Evolutionary conservation across 1,140 invertebrate species (phyloP), one percentile per base, ranked within the genome.

Genomic region (Gerris buenoi): DNA sequence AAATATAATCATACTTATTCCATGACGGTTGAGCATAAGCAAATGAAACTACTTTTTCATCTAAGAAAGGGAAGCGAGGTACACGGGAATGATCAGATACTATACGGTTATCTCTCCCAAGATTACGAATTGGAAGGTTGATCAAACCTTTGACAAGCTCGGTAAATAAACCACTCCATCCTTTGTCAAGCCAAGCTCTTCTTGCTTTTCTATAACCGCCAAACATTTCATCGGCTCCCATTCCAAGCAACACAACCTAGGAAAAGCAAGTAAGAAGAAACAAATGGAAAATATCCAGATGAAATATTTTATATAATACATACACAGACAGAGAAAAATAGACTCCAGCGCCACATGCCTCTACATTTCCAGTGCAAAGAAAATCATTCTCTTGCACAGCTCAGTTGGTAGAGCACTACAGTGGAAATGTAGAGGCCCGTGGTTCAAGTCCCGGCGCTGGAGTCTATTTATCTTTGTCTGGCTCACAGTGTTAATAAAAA

Each of bases 171-270:
- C 81, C 84, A 86, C 88, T 93, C 1, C 86, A 86, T 10, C 80
- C 80, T 29, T 78, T 75, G 18, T 81, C 80, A 71, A 83, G 85
- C 65, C 86, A 87, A 58, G 83, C 84, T 68, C 84, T 87, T 70
- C 91, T 81, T 74, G 97, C 93, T 70, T 93, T 84, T 61, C 85
- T 88, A 74, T 99, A 99, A 1, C 96, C 96, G 63, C 90, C 95
- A 74, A 98, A 88, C 72, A 97, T 82, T 81, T 99, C 97, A 84
- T 99, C 97, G 23, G 95, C 95, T 18, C 95, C 96, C 81, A 92
- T 93, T 27, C 96, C 95, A 73, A 91, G 78, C 61, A 97, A 77
- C 64, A 95, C 76, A n/a, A 96, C 83, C 87, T 89, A 1, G 1
- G 58, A 14, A 59, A 57, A 22, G 5, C n/a, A n/a, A n/a, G n/a